phyloP scores from a whole-genome alignment of 2,888 invertebrate species.

The Drosophila greeni region DNA sequence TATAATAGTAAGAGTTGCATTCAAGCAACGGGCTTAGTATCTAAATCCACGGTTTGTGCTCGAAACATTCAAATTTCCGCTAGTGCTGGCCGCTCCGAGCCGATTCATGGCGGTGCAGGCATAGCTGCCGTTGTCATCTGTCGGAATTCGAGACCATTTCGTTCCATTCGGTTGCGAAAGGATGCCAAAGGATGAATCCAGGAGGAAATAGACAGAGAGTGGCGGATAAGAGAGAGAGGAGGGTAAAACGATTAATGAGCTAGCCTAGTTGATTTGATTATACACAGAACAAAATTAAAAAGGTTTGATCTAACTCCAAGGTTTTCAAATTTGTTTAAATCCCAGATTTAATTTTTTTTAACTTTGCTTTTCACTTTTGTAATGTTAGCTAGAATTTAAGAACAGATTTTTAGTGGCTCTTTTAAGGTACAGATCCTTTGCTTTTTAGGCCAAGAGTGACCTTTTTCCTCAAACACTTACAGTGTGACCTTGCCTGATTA shows the following conservation, averaged over 20 bases:
- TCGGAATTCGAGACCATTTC: conserved; percentile 41
- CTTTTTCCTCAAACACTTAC: neutral
- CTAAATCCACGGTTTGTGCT: conserved; percentile 83
- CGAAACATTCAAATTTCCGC: conserved; percentile 84
- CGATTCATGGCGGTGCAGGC: conserved; percentile 86
- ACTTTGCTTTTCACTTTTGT: neutral
- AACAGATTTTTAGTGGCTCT: neutral
- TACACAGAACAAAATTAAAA: neutral
- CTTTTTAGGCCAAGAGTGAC: neutral
- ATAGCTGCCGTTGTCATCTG: conserved; percentile 89
- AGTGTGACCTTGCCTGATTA: neutral
- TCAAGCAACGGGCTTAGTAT: conserved; percentile 54
- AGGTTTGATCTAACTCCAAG: neutral
- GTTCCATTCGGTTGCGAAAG: conserved; percentile 4
- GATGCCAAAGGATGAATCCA: conserved; percentile 39
- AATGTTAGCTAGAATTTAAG: neutral
- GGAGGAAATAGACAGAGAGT: neutral
- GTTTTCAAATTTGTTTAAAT: neutral
- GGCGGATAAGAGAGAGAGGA: neutral
- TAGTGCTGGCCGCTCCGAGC: conserved; percentile 84
- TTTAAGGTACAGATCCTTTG: neutral
- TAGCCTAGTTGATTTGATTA: conserved; percentile 8
- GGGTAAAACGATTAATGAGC: conserved; percentile 62
- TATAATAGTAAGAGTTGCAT: conserved; percentile 37
- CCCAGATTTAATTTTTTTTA: neutral